Base-by-base conservation (phyloP, 2,113 vertebrate species). In the Cyrtonyx montezumae region DNA sequence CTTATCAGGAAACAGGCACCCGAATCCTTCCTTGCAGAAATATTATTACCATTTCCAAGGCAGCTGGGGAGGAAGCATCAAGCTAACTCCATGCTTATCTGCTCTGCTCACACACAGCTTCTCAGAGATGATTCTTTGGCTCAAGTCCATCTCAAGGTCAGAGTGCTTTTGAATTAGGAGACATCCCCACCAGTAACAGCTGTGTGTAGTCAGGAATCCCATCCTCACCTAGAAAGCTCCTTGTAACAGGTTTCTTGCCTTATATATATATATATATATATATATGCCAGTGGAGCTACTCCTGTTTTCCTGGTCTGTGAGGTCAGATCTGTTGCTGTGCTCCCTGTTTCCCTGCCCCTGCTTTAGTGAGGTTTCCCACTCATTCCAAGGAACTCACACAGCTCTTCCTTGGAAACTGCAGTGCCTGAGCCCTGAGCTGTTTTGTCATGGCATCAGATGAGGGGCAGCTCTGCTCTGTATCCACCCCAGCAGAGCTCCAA, bases 271-370 rank as follows among this genome's bases (percentile, higher is more conserved):
- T 0, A n/a, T n/a, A n/a, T 55, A 13, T 32, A 19, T 55, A 13
- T 28, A 19, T 13, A 4, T 0, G 5, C 19, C 1, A 1, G 1
- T 1, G 2, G 67, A 77, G 40, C 36, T 82, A 23, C 36, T 6
- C 15, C 16, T 32, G 45, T 5, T 45, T 91, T 28, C 36, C 55
- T n/a, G 37, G 17, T 46, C 28, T 55, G 67, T 9, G 0, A 0
- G 3, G 11, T 49, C 16, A 5, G 32, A 3, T 40, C 63, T 2
- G 3, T 14, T 0, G 0, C 79, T 26, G 43, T 0, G 0, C 8
- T 76, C 34, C 40, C 75, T 65, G 81, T 48, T 45, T 3, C 25
- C 7, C 9, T 0, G 9, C 42, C 32, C 0, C 23, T 69, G 46
- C 18, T 25, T 28, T 19, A 0, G 32, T 43, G 51, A 63, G 8